A percentile compares a stretch with the other conserved stretches of the same genome.
Conservation (phyloP, 92 coral and sea anemone species). For the Scolanthus callimorphus region DNA sequence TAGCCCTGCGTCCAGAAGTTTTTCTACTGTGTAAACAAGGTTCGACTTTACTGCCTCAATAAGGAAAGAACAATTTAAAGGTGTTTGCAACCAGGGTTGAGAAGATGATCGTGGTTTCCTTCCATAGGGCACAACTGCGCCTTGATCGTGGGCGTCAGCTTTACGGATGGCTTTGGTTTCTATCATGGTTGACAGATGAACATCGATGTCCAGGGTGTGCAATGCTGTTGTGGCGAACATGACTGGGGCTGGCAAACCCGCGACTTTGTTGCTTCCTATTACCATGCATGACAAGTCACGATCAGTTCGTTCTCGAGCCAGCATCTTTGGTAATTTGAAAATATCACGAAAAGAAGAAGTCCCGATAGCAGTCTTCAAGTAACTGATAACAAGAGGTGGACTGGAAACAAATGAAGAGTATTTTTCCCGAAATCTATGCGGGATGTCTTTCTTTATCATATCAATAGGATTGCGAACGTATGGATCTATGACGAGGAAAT, state of each 20-base stretch:
- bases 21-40: not conserved
- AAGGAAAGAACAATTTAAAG: not conserved
- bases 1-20: not conserved
- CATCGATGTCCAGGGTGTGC: not conserved
- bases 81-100: not conserved
- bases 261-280: not conserved
- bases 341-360: not conserved
- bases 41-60: not conserved
- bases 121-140: not conserved
- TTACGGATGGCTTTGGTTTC: not conserved
- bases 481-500: conserved; percentile 12
- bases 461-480: conserved; percentile 13
- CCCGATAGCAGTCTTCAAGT: not conserved
- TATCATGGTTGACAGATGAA: not conserved
- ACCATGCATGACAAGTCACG: no score
- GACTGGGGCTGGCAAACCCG: not conserved
- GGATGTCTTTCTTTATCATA: not conserved
- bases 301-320: no score
- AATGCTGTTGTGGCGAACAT: not conserved
- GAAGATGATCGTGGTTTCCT: not conserved
- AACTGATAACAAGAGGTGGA: not conserved
- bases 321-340: not conserved
- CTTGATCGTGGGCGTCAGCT: not conserved
- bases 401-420: not conserved
- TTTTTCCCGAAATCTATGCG: no score